A percentile compares a stretch with the other conserved stretches of the same genome.
These are phyloP conservation scores for Orycteropus afer DNA, from an alignment of 2,113 vertebrate genomes.

Conservation along the genomic window DNA sequence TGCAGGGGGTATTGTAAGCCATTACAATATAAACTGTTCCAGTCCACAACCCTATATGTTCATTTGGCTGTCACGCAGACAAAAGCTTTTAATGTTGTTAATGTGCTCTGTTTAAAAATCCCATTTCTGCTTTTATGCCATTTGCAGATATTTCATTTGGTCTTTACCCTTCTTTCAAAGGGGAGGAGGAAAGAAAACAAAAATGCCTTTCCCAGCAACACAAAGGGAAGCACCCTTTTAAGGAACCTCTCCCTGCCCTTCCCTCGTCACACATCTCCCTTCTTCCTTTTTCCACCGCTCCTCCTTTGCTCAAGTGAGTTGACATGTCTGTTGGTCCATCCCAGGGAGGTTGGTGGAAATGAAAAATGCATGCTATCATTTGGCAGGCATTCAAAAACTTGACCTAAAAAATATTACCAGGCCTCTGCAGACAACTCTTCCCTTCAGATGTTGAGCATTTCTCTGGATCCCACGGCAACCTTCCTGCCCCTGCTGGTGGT, in stretches of 20 bases:
- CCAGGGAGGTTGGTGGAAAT: slow-evolving; percentile 62
- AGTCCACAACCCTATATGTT: slow-evolving; percentile 94
- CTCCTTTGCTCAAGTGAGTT: slow-evolving; percentile 46
- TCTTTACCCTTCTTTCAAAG: slow-evolving; percentile 86
- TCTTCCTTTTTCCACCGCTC: neutral
- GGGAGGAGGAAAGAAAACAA: slow-evolving; percentile 70
- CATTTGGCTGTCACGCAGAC: slow-evolving; percentile 91
- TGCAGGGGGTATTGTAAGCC: slow-evolving; percentile 95
- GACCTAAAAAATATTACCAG: slow-evolving; percentile 75
- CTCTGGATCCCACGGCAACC: neutral
- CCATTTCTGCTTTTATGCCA: slow-evolving; percentile 89
- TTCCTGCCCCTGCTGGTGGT: neutral
- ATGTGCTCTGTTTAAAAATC: slow-evolving; percentile 91
- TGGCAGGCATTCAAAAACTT: slow-evolving; percentile 68
- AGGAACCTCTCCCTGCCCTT: slow-evolving; percentile 44
- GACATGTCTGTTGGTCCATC: slow-evolving; percentile 58
- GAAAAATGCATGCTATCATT: slow-evolving; percentile 62
- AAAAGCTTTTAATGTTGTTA: slow-evolving; percentile 93
- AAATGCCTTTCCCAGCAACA: slow-evolving; percentile 66
- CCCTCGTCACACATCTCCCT: neutral
- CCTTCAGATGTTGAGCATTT: slow-evolving; percentile 7
- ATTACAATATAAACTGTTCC: slow-evolving; percentile 96
- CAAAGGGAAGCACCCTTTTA: slow-evolving; percentile 73
- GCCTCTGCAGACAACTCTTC: slow-evolving; percentile 24
- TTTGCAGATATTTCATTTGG: slow-evolving; percentile 89